Base-by-base conservation (phyloP, 2,888 invertebrate genomes). In the Watsonalla cultraria region DNA sequence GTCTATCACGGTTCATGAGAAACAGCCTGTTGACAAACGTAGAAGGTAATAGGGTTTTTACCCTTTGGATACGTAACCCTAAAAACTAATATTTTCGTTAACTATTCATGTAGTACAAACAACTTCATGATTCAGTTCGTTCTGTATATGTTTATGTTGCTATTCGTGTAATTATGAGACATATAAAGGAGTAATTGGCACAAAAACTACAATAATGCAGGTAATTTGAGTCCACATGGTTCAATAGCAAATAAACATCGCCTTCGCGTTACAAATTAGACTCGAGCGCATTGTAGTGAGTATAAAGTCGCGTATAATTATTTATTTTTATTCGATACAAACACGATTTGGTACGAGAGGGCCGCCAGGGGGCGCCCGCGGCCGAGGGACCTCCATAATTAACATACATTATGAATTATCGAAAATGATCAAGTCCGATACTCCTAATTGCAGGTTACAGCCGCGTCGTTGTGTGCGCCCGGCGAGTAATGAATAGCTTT, bases 391-490 rank as follows among this genome's bases (percentile, higher is more conserved):
- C 82, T 73, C 86, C 86, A 84, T 89, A 87, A 90, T 90, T 90
- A 90, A 82, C 88, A 85, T 89, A 82, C 86, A 89, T 90, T 90
- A 88, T 84, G 86, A 86, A 88, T 88, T 89, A 90, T 87, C 86
- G 80, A 80, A 87, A 90, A 87, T 84, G 82, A 81, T 83, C 87
- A 79, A 77, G 74, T 78, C 75, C 77, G 78, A 83, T 82, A 78
- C 70, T 74, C 82, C 78, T 89, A 89, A 90, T 90, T 88, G 86
- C 82, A 83, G 63, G 85, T 82, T 84, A 65, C 76, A 69, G 65
- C 65, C 39, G 45, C 53, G 42, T 52, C 53, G 50, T 51, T 46
- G 49, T 46, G 51, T 52, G 45, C 46, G 64, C 64, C 64, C 68
- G 61, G 54, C 61, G 52, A 54, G 78, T 87, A 87, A 89, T 87